phyloP scores from a whole-genome alignment of 2,113 vertebrate genomes.

The Rallus limicola region DNA sequence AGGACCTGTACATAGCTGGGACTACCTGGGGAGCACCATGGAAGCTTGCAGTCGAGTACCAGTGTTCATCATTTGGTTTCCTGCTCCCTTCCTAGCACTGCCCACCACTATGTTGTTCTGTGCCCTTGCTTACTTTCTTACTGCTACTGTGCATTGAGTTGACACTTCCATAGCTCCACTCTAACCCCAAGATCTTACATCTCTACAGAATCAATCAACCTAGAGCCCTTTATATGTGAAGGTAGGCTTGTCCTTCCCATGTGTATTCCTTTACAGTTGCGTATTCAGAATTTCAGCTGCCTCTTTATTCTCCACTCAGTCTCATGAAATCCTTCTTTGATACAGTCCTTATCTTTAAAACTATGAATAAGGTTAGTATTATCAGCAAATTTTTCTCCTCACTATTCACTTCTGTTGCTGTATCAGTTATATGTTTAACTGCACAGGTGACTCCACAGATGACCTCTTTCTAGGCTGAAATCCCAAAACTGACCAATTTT shows the following conservation, averaged over 20 bases:
- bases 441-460: not conserved
- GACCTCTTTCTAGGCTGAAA: not conserved
- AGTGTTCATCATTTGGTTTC: not conserved
- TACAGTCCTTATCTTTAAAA: not conserved
- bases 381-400: not conserved
- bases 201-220: not conserved
- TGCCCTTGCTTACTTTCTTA: not conserved
- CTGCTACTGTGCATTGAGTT: not conserved
- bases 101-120: not conserved
- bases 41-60: not conserved
- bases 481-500: not conserved
- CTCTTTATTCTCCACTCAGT: not conserved
- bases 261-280: not conserved
- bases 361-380: not conserved
- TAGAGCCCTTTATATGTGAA: not conserved
- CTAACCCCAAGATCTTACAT: not conserved
- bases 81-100: not conserved
- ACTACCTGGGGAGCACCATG: rapidly evolving
- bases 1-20: not conserved
- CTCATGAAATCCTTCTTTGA: not conserved
- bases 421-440: not conserved
- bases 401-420: not conserved
- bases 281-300: not conserved
- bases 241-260: not conserved
- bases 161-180: not conserved